Evolutionary conservation across 2,888 invertebrate genomes (phyloP), one percentile per base, ranked within the genome.

Genomic region (Notocelia uddmanniana): DNA sequence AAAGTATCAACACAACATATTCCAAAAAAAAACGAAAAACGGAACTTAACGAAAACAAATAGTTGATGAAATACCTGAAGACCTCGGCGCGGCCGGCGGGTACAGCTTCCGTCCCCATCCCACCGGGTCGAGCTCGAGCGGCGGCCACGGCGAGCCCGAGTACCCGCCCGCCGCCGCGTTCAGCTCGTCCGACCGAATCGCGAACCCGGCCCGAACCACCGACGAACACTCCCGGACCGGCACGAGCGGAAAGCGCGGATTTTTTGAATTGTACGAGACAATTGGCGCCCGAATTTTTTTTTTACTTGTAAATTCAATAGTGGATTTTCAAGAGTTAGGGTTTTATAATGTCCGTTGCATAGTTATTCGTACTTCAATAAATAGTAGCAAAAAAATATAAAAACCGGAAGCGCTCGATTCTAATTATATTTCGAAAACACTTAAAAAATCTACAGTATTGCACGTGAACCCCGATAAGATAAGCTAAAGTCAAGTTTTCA

Each of bases 61-160:
- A 21, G 9, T 19, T 26, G 2, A 8, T 9, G 3, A 63, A 63
- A 63, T 63, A 94, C 94, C 94, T 84, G 96, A 95, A 78, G 95
- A 94, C 79, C 95, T 91, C 78, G 96, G 95, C 79, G 96, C 96
- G 79, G 96, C 95, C 81, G 96, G 95, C 81, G 97, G 96, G 89
- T 97, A 97, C 81, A 97, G 94, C 89, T 97, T 97, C 81, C 97
- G 95, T 77, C 97, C 97, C 97, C 97, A 97, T 91, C 95, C 95
- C 89, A 96, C 95, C 87, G 96, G 96, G 94, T 97, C 97, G 91
- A 97, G 94, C 86, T 96, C 96, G 77, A 95, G 94, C 86, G 96
- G 96, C 87, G 96, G 96, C 96, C 96, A 96, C 92, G 96, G 96
- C 90, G 96, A 96, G 91, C 96, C 96, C 94, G 96, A 95, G 94